A percentile compares a stretch with the other conserved stretches of the same genome.
Evolutionary conservation across 2,797 vertebrate genomes (phyloP).

Genomic region (Thaleichthys pacificus): DNA sequence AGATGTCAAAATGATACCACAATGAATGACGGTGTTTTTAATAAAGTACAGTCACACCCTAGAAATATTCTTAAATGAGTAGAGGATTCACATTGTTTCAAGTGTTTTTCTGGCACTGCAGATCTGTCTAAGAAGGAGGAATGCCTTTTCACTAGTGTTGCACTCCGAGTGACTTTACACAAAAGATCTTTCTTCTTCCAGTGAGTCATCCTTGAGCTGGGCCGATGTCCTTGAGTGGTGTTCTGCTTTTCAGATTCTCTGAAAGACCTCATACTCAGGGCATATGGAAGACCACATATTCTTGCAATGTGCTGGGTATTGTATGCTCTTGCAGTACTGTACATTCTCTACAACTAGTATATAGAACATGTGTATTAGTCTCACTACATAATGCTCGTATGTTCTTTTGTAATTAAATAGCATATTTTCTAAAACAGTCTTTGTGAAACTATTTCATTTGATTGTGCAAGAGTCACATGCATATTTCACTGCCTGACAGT

Average conservation of each 20-base stretch:
- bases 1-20: not conserved
- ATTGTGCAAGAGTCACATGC: not conserved
- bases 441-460: not conserved
- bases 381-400: not conserved
- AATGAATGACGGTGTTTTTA: not conserved
- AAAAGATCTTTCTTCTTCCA: conserved; percentile 29
- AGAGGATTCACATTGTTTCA: conserved; percentile 35
- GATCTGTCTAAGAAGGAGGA: conserved; percentile 40
- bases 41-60: not conserved
- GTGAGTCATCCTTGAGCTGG: conserved; percentile 30
- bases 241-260: conserved; percentile 39
- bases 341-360: not conserved
- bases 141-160: conserved; percentile 43
- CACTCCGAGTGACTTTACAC: conserved; percentile 43
- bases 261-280: not conserved
- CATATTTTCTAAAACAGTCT: not conserved
- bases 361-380: too few relatives aligned
- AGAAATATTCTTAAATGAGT: not conserved
- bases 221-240: conserved; percentile 61
- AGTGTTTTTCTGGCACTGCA: conserved; percentile 49
- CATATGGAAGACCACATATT: not conserved
- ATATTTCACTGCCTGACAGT: not conserved
- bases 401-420: not conserved
- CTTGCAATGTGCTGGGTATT: too few relatives aligned
- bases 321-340: not conserved